Conservation (phyloP, 92 coral and sea anemone species). For the Diadumene lineata region DNA sequence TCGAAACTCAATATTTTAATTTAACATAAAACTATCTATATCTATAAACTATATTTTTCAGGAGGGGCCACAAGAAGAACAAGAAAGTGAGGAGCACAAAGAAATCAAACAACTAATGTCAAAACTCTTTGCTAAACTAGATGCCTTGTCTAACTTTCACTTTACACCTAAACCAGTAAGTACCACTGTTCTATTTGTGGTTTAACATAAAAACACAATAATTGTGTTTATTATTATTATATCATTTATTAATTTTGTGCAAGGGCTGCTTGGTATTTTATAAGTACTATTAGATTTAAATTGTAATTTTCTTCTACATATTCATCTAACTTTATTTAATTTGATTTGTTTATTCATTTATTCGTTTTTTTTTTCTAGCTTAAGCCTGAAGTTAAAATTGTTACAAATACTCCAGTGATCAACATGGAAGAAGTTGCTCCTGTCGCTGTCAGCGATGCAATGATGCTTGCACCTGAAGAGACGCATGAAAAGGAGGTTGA, state of each 20-base stretch:
- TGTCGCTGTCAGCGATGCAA: constrained; percentile 84
- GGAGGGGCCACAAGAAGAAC: constrained; percentile 55
- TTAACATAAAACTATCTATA: no score
- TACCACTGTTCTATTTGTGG: no score
- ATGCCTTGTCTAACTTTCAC: constrained; percentile 94
- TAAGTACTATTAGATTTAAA: no score
- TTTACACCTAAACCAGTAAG: constrained; percentile 99
- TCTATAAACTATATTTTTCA: constrained; percentile 3
- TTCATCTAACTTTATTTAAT: neutral
- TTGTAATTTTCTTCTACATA: no score
- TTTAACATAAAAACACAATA: no score
- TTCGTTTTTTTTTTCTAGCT: constrained; percentile 44
- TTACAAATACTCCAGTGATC: constrained; percentile 80
- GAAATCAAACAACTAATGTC: constrained; percentile 82
- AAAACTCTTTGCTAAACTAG: constrained; percentile 80
- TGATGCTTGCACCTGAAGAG: constrained; percentile 96
- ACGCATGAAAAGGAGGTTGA: constrained; percentile 78
- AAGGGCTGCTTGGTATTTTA: no score
- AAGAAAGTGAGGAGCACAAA: constrained; percentile 76
- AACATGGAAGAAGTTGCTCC: constrained; percentile 93
- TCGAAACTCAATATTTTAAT: no score
- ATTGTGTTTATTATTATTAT: no score
- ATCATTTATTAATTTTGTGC: no score
- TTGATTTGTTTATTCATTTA: neutral
- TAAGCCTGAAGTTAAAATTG: constrained; percentile 85